Evolutionary conservation across 2,888 invertebrate species (phyloP), one percentile per base, ranked within the genome.

Genomic region (Drepana falcataria): DNA sequence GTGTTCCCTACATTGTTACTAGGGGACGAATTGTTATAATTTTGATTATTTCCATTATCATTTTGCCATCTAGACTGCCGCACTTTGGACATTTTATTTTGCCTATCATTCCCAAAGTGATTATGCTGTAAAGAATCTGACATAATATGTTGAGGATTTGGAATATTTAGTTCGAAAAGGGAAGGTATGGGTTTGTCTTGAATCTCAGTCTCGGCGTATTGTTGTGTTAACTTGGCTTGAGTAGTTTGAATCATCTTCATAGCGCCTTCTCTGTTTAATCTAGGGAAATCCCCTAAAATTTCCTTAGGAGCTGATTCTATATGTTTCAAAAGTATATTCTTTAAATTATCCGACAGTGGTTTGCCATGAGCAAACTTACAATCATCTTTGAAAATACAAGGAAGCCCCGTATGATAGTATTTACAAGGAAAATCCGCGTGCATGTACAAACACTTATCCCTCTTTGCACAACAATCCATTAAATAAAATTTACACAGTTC

Each of bases 381-480:
- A 59, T 95, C 94, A n/a, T 95, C 95, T 75, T 94, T 94, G 52
- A 93, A 93, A 63, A 93, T 93, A 83, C 98, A 98, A 55, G 95
- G 95, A 83, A 96, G 93, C 61, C 98, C 98, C 53, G 98, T 96
- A 81, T 99, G 98, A 86, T 95, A 98, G 90, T 96, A 98, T 92
- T 98, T 98, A 90, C 99, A 99, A 33, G 99, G 99, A 83, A 98
- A 99, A 83, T 98, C 98, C 72, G 96, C 94, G 89, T 99, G 99
- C 96, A 99, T 96, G 79, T 97, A 99, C 34, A 97, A 93, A 90
- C 99, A 99, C 85, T 97, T 96, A 69, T 98, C 98, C 72, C 97
- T 95, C 89, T 98, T 99, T 54, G 96, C 96, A 90, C 99, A 99
- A 82, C 97, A 97, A 66, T 97, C 97, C 95, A 96, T 96, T 58